Evolutionary conservation across 2,113 vertebrate genomes (phyloP), one percentile per base, ranked within the genome.

Genomic region (Pterocles orientalis): DNA sequence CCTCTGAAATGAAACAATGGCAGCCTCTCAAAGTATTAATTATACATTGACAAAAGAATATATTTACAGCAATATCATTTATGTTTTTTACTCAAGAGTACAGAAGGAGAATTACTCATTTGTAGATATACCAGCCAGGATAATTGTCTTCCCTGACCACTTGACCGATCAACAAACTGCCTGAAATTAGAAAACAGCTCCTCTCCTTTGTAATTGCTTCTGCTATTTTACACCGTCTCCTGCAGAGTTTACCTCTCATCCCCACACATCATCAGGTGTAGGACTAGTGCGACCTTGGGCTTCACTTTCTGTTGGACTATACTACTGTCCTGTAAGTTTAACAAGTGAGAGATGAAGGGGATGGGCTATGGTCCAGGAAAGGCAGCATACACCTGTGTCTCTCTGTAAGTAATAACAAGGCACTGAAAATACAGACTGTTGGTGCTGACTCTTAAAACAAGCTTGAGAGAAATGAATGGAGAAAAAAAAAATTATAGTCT

Each of bases 391-490:
- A 36, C 39, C 56, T 69, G 1, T 72, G 54, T 80, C 73, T 89
- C 73, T 62, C 80, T 54, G 15, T 23, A 47, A 64, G 14, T 54
- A 68, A 88, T 20, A 94, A 29, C 26, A 57, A 53, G 78, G 90
- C 90, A 93, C 83, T 96, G 88, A 86, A 89, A 88, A 81, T 43
- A 53, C 88, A 81, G 58, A 41, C 66, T 90, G 56, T 71, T 86
- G 68, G 58, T 60, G 23, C 31, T 16, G 10, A 68, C 26, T 21
- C 33, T 57, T 68, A 29, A 85, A 88, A 70, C 24, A 88, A 70
- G 60, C 88, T 90, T 92, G 79, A 90, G 90, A 95, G 86, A 93
- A 97, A 93, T 93, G 68, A 92, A 92, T 57, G 65, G 88, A 78
- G 50, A 88, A 39, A 25, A 70, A 57, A n/a, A 0, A 50, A 47